A percentile compares a stretch with the other conserved stretches of the same genome.
phyloP scores from a whole-genome alignment of 2,113 vertebrate genomes.

The Desmodus rotundus region DNA sequence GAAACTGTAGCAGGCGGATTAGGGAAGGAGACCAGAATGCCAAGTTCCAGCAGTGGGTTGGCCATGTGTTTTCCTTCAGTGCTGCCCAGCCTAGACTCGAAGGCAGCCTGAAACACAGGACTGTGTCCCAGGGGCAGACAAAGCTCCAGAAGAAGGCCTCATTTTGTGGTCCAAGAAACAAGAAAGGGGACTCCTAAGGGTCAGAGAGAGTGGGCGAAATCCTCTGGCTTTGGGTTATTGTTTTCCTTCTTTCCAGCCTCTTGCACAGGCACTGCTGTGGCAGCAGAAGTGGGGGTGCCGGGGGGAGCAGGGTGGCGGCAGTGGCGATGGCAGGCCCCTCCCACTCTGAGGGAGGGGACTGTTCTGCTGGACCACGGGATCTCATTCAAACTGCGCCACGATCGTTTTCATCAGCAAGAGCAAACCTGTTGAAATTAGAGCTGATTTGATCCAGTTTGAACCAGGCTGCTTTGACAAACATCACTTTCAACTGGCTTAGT shows the following conservation, averaged over 20 bases:
- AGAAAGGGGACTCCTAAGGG: not conserved
- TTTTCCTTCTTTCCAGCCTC: not conserved
- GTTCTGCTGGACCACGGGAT: not conserved
- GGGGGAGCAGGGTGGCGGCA: too few species aligned
- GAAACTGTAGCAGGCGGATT: not conserved
- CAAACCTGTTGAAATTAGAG: not conserved
- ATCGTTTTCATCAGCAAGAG: not conserved
- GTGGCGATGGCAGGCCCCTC: not conserved
- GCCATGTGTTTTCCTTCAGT: too few species aligned
- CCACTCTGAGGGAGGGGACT: not conserved
- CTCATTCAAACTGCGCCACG: not conserved
- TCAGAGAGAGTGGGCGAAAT: not conserved
- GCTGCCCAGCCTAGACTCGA: not conserved
- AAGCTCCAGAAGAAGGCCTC: not conserved
- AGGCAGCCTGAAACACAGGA: not conserved
- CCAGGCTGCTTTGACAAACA: not conserved
- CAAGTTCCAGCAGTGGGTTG: not conserved
- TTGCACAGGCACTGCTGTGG: not conserved
- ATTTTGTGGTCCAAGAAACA: not conserved
- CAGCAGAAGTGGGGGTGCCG: not conserved
- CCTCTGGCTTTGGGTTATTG: too few species aligned
- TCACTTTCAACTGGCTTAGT: conserved; percentile 2
- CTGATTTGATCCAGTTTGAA: not conserved
- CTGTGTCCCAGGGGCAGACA: not conserved
- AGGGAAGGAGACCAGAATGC: not conserved